phyloP scores from a whole-genome alignment of 1,140 invertebrate species.

The Eubasilissa regina region DNA sequence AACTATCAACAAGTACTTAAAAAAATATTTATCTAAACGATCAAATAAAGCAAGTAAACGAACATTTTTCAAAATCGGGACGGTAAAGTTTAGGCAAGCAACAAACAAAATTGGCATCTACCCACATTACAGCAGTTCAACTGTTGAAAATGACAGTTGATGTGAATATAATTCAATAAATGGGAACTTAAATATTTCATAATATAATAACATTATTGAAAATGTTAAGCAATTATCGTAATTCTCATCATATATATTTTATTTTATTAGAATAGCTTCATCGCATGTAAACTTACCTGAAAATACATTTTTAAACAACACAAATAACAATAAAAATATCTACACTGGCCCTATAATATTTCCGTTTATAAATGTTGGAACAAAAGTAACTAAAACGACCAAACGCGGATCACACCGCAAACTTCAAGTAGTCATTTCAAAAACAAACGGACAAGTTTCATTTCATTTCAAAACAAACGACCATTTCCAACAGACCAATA shows the following conservation, averaged over 20 bases:
- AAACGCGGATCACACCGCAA: neutral
- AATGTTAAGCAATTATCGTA: neutral
- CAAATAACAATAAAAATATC: neutral
- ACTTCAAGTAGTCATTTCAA: slow-evolving; percentile 6
- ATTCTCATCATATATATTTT: neutral
- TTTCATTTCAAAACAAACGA: slow-evolving; percentile 3
- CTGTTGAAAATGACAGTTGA: too few relatives aligned
- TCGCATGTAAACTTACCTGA: neutral
- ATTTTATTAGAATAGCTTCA: neutral
- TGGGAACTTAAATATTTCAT: too few relatives aligned
- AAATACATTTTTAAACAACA: slow-evolving; percentile 16
- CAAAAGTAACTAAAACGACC: neutral
- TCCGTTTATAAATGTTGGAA: neutral
- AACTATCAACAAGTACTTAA: too few relatives aligned
- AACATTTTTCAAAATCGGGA: too few relatives aligned
- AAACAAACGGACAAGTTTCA: slow-evolving; percentile 8
- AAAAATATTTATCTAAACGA: too few relatives aligned
- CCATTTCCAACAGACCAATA: neutral
- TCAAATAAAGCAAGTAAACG: too few relatives aligned
- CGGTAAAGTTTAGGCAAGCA: too few relatives aligned
- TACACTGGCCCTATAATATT: neutral
- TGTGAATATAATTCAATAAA: too few relatives aligned
- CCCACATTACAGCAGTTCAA: too few relatives aligned
- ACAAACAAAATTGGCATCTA: too few relatives aligned
- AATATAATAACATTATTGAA: neutral